Evolutionary conservation across 2,113 vertebrate genomes (phyloP).

Genomic region (Engraulis encrasicolus): DNA sequence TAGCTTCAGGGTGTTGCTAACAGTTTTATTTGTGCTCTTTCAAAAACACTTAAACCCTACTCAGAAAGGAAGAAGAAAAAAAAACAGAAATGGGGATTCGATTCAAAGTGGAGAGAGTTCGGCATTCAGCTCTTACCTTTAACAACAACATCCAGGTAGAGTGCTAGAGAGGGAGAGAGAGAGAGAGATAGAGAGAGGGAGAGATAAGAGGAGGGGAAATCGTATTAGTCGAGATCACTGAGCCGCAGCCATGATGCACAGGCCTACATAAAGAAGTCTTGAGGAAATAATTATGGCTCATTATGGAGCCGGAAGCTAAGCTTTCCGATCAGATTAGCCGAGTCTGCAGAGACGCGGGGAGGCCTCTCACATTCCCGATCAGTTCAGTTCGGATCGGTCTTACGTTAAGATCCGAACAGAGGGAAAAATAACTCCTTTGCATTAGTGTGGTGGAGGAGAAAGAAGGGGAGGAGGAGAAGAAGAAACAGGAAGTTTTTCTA

Average conservation of each 20-base stretch:
- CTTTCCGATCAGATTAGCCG: conserved; percentile 19
- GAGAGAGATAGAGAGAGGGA: conserved; percentile 68
- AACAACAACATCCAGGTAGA: conserved; percentile 77
- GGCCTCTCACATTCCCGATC: background rate
- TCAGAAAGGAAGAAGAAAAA: too few relatives aligned
- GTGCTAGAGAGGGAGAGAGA: conserved; percentile 65
- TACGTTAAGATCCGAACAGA: background rate
- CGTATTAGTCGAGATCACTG: conserved; percentile 24
- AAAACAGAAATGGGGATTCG: background rate
- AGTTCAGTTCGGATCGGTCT: too few relatives aligned
- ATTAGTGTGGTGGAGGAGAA: background rate
- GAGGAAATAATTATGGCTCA: conserved; percentile 17
- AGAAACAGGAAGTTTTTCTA: background rate
- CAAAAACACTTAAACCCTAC: background rate
- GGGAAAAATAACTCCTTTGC: background rate
- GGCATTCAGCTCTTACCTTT: conserved; percentile 71
- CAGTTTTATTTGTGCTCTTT: background rate
- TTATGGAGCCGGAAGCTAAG: conserved; percentile 5
- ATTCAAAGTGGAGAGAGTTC: background rate
- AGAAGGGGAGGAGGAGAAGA: background rate
- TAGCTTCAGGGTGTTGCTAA: background rate
- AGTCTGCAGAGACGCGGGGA: background rate
- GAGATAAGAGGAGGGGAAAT: conserved; percentile 26
- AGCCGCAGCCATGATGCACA: background rate
- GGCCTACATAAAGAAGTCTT: conserved; percentile 16